phyloP scores from a whole-genome alignment of 2,888 invertebrate genomes.

The Iphiclides podalirius region DNA sequence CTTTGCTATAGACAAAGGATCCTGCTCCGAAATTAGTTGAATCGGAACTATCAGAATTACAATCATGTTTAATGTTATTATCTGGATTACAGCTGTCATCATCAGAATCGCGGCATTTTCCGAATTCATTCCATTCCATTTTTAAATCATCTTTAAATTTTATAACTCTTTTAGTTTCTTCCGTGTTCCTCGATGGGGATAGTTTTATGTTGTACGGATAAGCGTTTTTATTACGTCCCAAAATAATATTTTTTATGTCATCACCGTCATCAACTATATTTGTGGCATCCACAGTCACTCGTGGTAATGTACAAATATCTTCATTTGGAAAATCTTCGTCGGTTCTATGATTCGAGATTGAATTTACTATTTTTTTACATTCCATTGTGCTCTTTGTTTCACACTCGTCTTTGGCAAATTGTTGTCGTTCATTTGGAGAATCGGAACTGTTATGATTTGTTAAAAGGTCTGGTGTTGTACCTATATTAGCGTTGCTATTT shows the following conservation, averaged over 20 bases:
- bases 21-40: slow-evolving; percentile 50
- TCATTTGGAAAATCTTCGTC: slow-evolving; percentile 57
- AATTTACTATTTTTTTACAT: not conserved
- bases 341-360: not conserved
- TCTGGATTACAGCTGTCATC: slow-evolving; percentile 8
- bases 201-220: slow-evolving; percentile 70
- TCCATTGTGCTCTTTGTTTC: slow-evolving; percentile 2
- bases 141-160: slow-evolving; percentile 44
- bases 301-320: slow-evolving; percentile 53
- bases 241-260: slow-evolving; percentile 62
- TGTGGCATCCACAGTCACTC: slow-evolving; percentile 43
- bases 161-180: slow-evolving; percentile 51
- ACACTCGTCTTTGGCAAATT: slow-evolving; percentile 22
- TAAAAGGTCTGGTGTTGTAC: slow-evolving; percentile 78
- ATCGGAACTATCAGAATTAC: slow-evolving; percentile 47
- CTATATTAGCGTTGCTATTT: slow-evolving; percentile 35
- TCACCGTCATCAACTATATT: slow-evolving; percentile 36
- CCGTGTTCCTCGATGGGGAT: slow-evolving; percentile 55
- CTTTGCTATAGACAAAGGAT: slow-evolving; percentile 53
- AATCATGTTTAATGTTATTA: slow-evolving; percentile 19
- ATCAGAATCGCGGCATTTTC: slow-evolving; percentile 20
- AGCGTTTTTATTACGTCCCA: slow-evolving; percentile 56
- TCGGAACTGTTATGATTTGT: slow-evolving; percentile 78
- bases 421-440: slow-evolving; percentile 35
- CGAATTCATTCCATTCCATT: not conserved